These are phyloP conservation scores for Xanthostigma xanthostigma DNA, from an alignment of 2,888 invertebrate species.

Conservation along the genomic window DNA sequence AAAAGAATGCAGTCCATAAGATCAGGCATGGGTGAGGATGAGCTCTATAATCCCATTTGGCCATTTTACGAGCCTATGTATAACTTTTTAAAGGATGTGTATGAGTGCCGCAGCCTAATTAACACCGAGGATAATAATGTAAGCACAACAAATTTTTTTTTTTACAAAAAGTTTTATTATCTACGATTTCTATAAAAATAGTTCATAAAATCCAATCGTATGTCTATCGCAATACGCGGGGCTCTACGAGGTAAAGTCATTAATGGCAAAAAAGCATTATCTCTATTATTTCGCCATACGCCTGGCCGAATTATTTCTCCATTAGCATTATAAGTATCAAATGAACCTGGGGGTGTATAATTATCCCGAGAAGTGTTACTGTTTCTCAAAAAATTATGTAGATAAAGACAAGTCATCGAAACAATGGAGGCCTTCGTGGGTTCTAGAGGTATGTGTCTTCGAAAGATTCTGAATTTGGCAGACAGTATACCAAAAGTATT, in stretches of 20 bases:
- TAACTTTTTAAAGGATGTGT: constrained; percentile 7
- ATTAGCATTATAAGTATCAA: constrained; percentile 1
- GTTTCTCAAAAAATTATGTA: constrained; percentile 10
- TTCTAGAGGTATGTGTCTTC: no score
- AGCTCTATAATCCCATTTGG: constrained; percentile 12
- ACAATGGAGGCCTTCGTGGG: no score
- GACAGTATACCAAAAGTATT: constrained; percentile 12
- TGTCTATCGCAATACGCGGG: constrained; percentile 6
- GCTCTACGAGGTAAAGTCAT: constrained; percentile 3
- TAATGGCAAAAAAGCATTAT: neutral
- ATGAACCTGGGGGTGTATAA: constrained; percentile 6
- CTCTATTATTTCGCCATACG: neutral
- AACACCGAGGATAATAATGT: constrained; percentile 6
- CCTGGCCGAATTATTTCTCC: neutral
- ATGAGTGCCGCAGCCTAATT: constrained; percentile 1
- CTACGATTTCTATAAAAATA: no score
- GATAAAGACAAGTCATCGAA: no score
- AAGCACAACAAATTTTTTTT: no score
- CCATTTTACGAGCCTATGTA: constrained; percentile 12
- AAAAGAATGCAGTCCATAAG: constrained; percentile 10
- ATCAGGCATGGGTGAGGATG: constrained; percentile 9
- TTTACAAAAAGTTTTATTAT: no score
- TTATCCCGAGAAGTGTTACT: constrained; percentile 5
- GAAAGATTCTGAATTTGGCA: constrained; percentile 9
- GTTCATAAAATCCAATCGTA: constrained; percentile 7